phyloP scores from a whole-genome alignment of 2,113 vertebrate species.

The Carassius auratus region DNA sequence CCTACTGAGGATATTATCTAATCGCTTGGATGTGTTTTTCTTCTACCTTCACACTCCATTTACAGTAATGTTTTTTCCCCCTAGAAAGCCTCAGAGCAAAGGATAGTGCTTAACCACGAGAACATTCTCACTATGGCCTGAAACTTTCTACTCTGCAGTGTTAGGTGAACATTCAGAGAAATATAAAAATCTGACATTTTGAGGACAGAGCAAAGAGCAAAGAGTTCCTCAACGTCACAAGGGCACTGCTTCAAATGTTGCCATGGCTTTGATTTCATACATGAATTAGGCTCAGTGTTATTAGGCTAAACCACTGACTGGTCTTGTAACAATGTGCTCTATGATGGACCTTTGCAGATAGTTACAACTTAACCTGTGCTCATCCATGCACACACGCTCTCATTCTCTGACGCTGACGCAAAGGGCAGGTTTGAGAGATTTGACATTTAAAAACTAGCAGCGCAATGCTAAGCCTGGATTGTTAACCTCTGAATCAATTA shows the following conservation, averaged over 20 bases:
- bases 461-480: conserved; percentile 40
- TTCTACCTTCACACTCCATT: not conserved
- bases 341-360: conserved; percentile 28
- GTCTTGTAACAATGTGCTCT: conserved; percentile 25
- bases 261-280: conserved; percentile 9
- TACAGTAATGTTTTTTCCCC: not conserved
- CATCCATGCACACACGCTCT: conserved; percentile 39
- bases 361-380: conserved; percentile 36
- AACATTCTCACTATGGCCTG: conserved; percentile 26
- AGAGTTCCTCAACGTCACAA: not conserved
- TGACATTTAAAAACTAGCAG: conserved; percentile 59
- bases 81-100: not conserved
- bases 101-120: not conserved
- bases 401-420: conserved; percentile 45
- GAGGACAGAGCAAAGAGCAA: conserved; percentile 33
- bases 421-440: conserved; percentile 59
- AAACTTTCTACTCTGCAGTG: conserved; percentile 21
- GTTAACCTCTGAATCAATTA: conserved; percentile 50
- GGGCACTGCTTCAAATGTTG: conserved; percentile 5
- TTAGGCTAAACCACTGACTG: conserved; percentile 18
- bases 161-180: conserved; percentile 20
- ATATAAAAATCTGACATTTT: conserved; percentile 40
- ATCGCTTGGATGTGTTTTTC: conserved; percentile 13
- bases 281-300: conserved; percentile 17
- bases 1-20: conserved; percentile 5